Evolutionary conservation across 2,113 vertebrate genomes (phyloP).

Genomic region (Alethe diademata): DNA sequence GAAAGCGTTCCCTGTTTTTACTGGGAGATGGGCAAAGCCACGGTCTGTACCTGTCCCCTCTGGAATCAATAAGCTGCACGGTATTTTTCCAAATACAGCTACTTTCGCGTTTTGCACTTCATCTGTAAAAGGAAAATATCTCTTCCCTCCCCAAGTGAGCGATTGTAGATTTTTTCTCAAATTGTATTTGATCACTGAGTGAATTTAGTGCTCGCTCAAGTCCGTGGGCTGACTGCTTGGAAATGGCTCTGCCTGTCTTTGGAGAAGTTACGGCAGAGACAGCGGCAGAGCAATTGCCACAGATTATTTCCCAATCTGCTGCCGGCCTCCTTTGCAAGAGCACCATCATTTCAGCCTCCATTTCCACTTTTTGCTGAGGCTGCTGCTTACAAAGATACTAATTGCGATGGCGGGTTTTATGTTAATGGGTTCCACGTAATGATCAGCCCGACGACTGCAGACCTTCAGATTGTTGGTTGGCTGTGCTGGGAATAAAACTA

Average conservation of each 20-base stretch:
- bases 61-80: neutral
- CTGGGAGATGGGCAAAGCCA: neutral
- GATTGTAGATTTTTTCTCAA: neutral
- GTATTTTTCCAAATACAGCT: neutral
- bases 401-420: conserved; percentile 50
- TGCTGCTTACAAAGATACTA: conserved; percentile 48
- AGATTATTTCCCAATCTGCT: conserved; percentile 32
- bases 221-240: neutral
- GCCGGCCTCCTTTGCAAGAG: neutral
- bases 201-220: neutral
- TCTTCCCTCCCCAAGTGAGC: neutral
- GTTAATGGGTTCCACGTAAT: conserved; percentile 38
- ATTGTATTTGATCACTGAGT: neutral
- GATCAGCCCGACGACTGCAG: neutral
- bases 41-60: neutral
- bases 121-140: neutral
- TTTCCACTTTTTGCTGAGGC: conserved; percentile 54
- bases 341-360: conserved; percentile 30
- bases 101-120: neutral
- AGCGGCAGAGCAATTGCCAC: neutral
- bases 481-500: neutral
- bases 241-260: conserved; percentile 5
- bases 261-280: neutral
- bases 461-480: neutral
- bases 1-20: neutral